Conservation (phyloP, 2,888 invertebrate genomes). For the Druceiella hillmani region DNA sequence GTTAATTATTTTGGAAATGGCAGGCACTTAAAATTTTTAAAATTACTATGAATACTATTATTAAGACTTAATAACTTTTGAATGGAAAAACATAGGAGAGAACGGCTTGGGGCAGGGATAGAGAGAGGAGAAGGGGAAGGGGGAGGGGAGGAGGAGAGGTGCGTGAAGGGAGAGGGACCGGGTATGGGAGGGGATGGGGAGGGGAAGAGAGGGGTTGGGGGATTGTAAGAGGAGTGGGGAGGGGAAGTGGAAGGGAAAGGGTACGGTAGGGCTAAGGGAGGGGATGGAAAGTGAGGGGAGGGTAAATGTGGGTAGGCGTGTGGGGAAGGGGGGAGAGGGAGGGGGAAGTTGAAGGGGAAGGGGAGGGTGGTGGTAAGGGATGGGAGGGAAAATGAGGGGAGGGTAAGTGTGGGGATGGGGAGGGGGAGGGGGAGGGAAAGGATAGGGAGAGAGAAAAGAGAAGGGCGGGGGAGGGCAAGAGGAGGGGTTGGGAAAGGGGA, state of each 20-base stretch:
- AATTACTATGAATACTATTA: too few species aligned
- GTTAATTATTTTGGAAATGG: not conserved
- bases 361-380: not conserved
- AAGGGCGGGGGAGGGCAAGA: not conserved
- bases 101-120: not conserved
- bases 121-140: not conserved
- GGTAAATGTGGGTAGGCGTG: not conserved
- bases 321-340: not conserved
- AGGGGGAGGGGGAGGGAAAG: not conserved
- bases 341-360: not conserved
- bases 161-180: slow-evolving; percentile 1
- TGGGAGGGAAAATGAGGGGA: too few species aligned
- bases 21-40: not conserved
- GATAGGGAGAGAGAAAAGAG: not conserved
- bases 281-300: not conserved
- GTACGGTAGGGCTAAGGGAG: not conserved
- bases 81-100: not conserved
- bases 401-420: not conserved
- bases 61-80: not conserved
- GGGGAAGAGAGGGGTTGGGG: not conserved
- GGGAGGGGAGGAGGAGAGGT: not conserved
- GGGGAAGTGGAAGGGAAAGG: not conserved
- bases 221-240: not conserved
- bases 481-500: not conserved
- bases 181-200: too few species aligned